Evolutionary conservation across 2,888 invertebrate species (phyloP).

Genomic region (Drepana falcataria): DNA sequence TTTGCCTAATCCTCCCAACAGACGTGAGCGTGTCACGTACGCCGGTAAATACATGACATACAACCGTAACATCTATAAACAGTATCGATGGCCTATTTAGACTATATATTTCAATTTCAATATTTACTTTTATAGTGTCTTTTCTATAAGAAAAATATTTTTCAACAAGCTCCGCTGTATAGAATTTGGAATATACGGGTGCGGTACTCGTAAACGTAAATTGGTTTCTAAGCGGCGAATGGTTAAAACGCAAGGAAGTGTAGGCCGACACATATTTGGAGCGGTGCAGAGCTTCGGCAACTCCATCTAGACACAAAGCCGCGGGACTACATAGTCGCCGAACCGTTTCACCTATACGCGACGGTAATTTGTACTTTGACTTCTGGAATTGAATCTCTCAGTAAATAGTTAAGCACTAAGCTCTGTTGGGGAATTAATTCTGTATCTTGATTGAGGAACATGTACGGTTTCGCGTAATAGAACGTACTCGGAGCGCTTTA

Average conservation of each 20-base stretch:
- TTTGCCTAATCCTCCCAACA: slow-evolving; percentile 42
- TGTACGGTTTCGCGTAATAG: neutral
- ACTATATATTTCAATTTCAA: neutral
- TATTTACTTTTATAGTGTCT: slow-evolving; percentile 2
- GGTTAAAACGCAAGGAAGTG: slow-evolving; percentile 36
- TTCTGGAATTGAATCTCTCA: slow-evolving; percentile 40
- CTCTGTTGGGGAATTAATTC: slow-evolving; percentile 39
- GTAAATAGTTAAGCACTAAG: slow-evolving; percentile 32
- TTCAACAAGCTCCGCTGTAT: slow-evolving; percentile 35
- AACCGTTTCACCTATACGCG: slow-evolving; percentile 35
- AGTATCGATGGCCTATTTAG: too few species aligned
- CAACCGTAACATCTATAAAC: too few species aligned
- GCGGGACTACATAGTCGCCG: slow-evolving; percentile 20
- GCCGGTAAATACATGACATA: neutral
- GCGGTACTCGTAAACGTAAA: slow-evolving; percentile 48
- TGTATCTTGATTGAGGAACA: slow-evolving; percentile 23
- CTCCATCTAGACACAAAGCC: slow-evolving; percentile 38
- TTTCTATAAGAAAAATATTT: slow-evolving; percentile 35
- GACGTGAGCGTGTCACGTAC: slow-evolving; percentile 10
- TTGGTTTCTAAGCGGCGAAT: slow-evolving; percentile 45
- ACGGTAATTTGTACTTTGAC: slow-evolving; percentile 44
- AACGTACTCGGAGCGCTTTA: neutral
- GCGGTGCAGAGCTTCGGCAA: slow-evolving; percentile 28
- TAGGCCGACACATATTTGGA: slow-evolving; percentile 45
- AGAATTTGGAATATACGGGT: slow-evolving; percentile 41